phyloP scores from a whole-genome alignment of 2,113 vertebrate genomes.

The Phodopus roborovskii region DNA sequence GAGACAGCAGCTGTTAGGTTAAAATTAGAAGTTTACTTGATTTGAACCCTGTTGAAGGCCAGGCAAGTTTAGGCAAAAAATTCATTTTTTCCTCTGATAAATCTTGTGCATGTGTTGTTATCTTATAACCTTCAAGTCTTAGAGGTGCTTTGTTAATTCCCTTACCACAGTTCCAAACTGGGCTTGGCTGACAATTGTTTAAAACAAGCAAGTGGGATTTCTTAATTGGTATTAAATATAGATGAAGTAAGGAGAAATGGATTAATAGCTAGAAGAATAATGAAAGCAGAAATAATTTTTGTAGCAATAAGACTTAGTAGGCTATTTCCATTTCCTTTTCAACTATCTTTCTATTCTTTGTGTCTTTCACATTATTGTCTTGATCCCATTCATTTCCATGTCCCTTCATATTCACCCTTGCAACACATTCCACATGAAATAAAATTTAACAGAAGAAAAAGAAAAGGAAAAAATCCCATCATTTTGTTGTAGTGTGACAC shows the following conservation, averaged over 20 bases:
- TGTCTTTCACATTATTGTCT: background rate
- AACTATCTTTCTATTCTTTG: background rate
- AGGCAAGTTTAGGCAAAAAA: constrained; percentile 36
- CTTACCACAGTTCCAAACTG: background rate
- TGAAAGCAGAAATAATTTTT: constrained; percentile 17
- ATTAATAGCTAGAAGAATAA: background rate
- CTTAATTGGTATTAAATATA: background rate
- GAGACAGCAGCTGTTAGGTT: constrained; percentile 36
- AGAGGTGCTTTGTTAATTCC: background rate
- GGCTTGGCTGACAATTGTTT: background rate
- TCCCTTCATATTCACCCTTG: background rate
- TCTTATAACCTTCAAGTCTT: background rate
- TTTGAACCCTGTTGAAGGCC: constrained; percentile 61
- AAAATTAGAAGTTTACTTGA: constrained; percentile 63
- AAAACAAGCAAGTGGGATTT: constrained; percentile 22
- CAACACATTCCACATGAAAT: background rate
- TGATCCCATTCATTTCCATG: background rate
- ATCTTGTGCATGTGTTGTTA: background rate
- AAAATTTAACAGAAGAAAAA: background rate
- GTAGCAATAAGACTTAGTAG: background rate
- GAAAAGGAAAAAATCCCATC: background rate
- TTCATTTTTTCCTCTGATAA: background rate
- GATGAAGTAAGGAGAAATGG: background rate
- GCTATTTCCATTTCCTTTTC: background rate
- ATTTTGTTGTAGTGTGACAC: background rate